phyloP scores from a whole-genome alignment of 2,888 invertebrate genomes.

The Fragum sueziense region DNA sequence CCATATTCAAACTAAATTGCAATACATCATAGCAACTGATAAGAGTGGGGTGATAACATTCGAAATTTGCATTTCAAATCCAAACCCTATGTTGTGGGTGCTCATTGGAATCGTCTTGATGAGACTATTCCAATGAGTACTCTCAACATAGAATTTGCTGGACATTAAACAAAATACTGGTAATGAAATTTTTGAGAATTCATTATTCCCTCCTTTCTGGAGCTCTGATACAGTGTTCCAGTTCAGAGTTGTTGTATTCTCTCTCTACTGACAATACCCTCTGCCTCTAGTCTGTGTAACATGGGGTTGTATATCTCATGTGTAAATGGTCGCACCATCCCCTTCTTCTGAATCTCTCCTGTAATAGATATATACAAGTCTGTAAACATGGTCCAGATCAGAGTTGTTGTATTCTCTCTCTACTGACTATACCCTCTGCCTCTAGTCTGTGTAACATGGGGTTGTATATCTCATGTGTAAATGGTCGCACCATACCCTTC shows the following conservation, averaged over 20 bases:
- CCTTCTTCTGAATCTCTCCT: constrained; percentile 98
- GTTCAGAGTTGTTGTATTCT: constrained; percentile 28
- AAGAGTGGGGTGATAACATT: background rate
- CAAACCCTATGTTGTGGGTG: no score
- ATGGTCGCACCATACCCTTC: constrained; percentile 95
- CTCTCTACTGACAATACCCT: constrained; percentile 87
- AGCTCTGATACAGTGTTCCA: background rate
- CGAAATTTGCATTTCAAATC: background rate
- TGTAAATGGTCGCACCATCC: constrained; percentile 95
- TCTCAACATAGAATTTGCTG: no score
- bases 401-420: constrained; percentile 56
- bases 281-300: constrained; percentile 91
- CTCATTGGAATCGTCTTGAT: no score
- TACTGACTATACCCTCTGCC: constrained; percentile 88
- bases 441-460: constrained; percentile 94
- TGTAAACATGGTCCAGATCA: background rate
- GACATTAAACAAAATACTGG: background rate
- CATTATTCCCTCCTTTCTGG: no score
- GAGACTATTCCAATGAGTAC: no score
- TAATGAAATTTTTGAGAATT: no score
- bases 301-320: constrained; percentile 95
- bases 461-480: constrained; percentile 93
- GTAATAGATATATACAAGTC: background rate
- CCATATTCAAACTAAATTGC: background rate
- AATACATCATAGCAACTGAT: background rate